Percentiles rank a stretch among this genome's conserved stretches.
Conservation (phyloP, 1,140 invertebrate genomes). For the Laupala kohalensis region DNA sequence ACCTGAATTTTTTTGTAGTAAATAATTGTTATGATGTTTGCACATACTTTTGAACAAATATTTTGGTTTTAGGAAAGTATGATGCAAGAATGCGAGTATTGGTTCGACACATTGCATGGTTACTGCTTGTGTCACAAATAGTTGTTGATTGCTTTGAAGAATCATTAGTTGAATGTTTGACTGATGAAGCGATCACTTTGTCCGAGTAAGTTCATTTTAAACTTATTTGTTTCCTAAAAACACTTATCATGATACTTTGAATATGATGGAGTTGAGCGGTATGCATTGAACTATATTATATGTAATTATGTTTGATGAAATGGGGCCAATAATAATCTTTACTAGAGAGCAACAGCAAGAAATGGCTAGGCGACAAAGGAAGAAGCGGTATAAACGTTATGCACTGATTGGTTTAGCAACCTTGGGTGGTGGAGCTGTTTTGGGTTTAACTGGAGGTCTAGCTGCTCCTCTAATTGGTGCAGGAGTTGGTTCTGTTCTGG, state of each 20-base stretch:
- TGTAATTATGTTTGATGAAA: too few relatives aligned
- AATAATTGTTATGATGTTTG: not conserved
- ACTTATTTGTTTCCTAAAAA: not conserved
- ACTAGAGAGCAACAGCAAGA: constrained; percentile 30
- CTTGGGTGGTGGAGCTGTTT: constrained; percentile 46
- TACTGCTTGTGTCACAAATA: constrained; percentile 38
- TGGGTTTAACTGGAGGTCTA: constrained; percentile 52
- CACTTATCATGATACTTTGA: too few relatives aligned
- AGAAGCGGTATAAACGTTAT: constrained; percentile 45
- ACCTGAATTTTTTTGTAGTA: not conserved
- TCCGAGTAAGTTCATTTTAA: constrained; percentile 25
- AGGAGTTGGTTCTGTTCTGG: constrained; percentile 41
- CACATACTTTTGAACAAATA: not conserved
- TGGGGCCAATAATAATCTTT: not conserved
- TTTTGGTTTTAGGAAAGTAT: constrained; percentile 38
- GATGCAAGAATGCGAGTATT: constrained; percentile 49
- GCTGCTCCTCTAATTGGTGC: constrained; percentile 53
- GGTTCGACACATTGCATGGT: constrained; percentile 37
- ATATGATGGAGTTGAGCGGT: too few relatives aligned
- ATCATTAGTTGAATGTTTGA: constrained; percentile 30
- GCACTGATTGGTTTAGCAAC: constrained; percentile 49
- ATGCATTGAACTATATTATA: too few relatives aligned
- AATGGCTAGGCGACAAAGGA: constrained; percentile 32
- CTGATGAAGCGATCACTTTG: constrained; percentile 23
- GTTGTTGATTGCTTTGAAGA: constrained; percentile 37